phyloP scores from a whole-genome alignment of 2,113 vertebrate species.

The Thinocorus orbignyianus region DNA sequence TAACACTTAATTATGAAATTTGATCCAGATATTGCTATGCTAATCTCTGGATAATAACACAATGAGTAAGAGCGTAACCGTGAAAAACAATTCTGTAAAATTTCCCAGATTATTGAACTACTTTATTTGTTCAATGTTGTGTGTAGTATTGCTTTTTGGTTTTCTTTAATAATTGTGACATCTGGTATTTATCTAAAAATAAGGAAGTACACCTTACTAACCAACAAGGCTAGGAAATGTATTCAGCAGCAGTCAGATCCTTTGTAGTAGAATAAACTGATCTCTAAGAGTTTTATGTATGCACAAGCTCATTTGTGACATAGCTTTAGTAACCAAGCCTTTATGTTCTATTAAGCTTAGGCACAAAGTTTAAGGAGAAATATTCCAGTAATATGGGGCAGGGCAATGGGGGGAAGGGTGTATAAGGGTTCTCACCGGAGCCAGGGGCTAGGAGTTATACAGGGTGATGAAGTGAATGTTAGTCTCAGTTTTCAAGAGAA shows the following conservation, averaged over 20 bases:
- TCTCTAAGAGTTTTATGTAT: neutral
- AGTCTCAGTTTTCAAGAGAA: neutral
- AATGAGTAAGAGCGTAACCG: neutral
- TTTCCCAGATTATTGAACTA: neutral
- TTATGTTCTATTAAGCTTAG: neutral
- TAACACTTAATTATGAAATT: neutral
- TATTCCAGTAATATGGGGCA: fast-evolving
- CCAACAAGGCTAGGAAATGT: neutral
- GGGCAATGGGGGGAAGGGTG: neutral
- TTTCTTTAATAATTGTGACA: neutral
- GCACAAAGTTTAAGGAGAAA: neutral
- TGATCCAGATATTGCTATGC: neutral
- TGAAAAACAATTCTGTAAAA: neutral
- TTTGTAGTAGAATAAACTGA: neutral
- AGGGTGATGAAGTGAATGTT: neutral
- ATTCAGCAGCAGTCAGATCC: neutral
- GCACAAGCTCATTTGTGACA: neutral
- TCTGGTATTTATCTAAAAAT: conserved; percentile 28
- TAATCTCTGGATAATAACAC: neutral
- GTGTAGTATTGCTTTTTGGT: neutral
- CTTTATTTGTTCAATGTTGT: neutral
- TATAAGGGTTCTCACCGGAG: neutral
- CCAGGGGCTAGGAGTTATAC: neutral
- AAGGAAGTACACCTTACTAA: neutral
- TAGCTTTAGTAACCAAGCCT: neutral